Evolutionary conservation across 2,888 invertebrate species (phyloP).

Genomic region (Biston stratarius): DNA sequence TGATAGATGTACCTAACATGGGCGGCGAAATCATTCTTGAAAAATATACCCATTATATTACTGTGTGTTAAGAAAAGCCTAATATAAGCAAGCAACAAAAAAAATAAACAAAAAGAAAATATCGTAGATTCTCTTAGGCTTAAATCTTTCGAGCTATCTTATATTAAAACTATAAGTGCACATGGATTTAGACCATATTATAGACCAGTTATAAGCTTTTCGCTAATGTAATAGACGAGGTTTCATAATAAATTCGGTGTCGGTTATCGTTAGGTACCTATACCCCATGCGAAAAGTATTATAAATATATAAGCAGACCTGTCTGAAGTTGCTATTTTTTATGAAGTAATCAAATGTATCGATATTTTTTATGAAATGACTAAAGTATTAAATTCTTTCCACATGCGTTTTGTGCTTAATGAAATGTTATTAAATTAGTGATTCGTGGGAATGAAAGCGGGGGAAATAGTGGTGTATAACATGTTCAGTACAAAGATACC

Average conservation of each 20-base stretch:
- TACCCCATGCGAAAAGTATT: conserved; percentile 74
- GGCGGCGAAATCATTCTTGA: conserved; percentile 79
- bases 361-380: conserved; percentile 83
- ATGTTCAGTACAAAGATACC: conserved; percentile 77
- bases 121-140: conserved; percentile 82
- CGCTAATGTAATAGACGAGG: conserved; percentile 69
- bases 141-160: conserved; percentile 80
- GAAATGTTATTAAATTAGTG: conserved; percentile 60
- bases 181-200: conserved; percentile 73
- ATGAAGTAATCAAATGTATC: conserved; percentile 65
- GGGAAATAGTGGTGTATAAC: conserved; percentile 53
- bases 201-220: conserved; percentile 72
- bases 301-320: conserved; percentile 66
- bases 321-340: conserved; percentile 72
- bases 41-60: conserved; percentile 79
- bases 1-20: conserved; percentile 82
- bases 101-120: conserved; percentile 65
- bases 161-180: conserved; percentile 81
- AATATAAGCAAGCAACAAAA: conserved; percentile 80
- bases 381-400: conserved; percentile 79
- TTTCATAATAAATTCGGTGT: conserved; percentile 71
- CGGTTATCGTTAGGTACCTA: conserved; percentile 62
- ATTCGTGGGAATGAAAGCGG: conserved; percentile 70
- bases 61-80: conserved; percentile 82
- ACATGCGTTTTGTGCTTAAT: conserved; percentile 69